Evolutionary conservation across 2,113 vertebrate genomes (phyloP).

Genomic region (Thunnus maccoyii): DNA sequence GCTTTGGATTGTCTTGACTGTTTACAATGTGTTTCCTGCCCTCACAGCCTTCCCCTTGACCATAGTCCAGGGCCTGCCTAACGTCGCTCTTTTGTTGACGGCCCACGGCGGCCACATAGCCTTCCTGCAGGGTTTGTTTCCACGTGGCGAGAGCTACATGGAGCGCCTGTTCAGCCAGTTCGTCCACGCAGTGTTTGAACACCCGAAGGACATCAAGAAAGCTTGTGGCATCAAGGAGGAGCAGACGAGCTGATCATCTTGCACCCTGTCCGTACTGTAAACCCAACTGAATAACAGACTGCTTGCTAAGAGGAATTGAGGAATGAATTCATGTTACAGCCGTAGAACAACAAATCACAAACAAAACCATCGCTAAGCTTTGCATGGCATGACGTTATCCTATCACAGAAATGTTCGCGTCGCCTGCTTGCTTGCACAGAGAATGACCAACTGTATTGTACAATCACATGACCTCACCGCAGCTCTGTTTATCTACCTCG

Average conservation of each 20-base stretch:
- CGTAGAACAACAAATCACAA: not conserved
- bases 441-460: slow-evolving; percentile 33
- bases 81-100: slow-evolving; percentile 86
- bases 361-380: slow-evolving; percentile 1
- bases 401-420: not conserved
- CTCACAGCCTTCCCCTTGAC: slow-evolving; percentile 83
- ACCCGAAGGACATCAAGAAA: slow-evolving; percentile 72
- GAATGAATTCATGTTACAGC: not conserved
- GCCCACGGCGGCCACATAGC: slow-evolving; percentile 87
- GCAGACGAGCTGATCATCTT: slow-evolving; percentile 13
- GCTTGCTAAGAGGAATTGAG: not conserved
- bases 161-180: slow-evolving; percentile 86
- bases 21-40: not conserved
- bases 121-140: slow-evolving; percentile 88
- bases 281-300: not conserved
- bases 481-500: slow-evolving; percentile 59
- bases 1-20: not conserved
- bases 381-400: slow-evolving; percentile 16
- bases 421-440: not conserved
- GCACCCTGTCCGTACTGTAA: not conserved
- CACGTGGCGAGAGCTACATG: slow-evolving; percentile 82
- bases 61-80: slow-evolving; percentile 70
- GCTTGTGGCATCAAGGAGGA: slow-evolving; percentile 70
- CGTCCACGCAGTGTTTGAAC: slow-evolving; percentile 78
- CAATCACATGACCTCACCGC: slow-evolving; percentile 12